Evolutionary conservation across 2,888 invertebrate species (phyloP), one percentile per base, ranked within the genome.

Genomic region (Polydrusus cervinus): DNA sequence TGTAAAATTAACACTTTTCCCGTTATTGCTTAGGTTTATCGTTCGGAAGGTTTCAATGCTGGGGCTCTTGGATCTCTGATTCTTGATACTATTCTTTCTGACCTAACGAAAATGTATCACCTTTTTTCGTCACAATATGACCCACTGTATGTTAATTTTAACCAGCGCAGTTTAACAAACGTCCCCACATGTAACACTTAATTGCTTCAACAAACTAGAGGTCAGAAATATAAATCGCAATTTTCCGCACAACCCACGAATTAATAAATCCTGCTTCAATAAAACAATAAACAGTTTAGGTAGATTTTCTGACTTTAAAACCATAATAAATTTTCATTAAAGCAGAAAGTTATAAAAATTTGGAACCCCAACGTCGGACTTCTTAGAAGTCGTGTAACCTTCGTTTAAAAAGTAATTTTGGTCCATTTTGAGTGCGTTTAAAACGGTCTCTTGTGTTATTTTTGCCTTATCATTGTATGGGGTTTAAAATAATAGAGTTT

Each of bases 161-260:
- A 47, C 8, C 47, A 16, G 3, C n/a, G n/a, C 14, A n/a, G 16
- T 16, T 47, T 1, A 2, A 47, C 8, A 47, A 47, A 47, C 47
- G 14, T 16, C 16, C 16, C 43, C 47, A 47, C 16, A n/a, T 47
- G 47, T n/a, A 14, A 16, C 47, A 14, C n/a, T 6, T 47, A 47
- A 47, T 53, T 53, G 53, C 13, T n/a, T 10, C 5, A 55, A 57
- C 16, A 14, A 34, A 57, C 57, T 8, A 16, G 70, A 64, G 70
- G 66, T 64, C 47, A 45, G 60, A 70, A 74, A 70, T 70, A 74
- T 74, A 74, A 74, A 74, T 74, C 16, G 74, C 65, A 69, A 74
- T 74, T 74, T 70, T 74, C 74, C 66, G 69, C 70, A 34, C 73
- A 16, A 57, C 73, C 73, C 67, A 74, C 73, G 55, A 62, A 20